Evolutionary conservation across 30 jellyfish, hydroid and myxozoan species (phyloP).

Genomic region (Aurelia sp.): DNA sequence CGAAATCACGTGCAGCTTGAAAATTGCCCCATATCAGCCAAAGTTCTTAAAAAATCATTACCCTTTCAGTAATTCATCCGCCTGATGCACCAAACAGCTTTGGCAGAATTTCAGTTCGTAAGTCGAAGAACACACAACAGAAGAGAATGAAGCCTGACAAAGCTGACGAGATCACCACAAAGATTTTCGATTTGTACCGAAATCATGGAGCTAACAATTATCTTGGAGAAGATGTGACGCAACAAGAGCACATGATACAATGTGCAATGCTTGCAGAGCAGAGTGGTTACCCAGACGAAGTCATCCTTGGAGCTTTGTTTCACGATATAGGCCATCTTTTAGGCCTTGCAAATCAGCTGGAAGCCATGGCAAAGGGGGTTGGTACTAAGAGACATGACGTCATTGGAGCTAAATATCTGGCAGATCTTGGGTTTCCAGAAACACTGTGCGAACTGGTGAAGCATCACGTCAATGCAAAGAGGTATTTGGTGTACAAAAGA

Average conservation of each 20-base stretch:
- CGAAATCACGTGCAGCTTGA: too few species aligned
- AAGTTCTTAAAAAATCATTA: neutral
- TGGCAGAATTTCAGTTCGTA: neutral
- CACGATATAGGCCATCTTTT: slow-evolving; percentile 82
- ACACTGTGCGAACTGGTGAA: slow-evolving; percentile 63
- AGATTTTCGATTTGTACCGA: slow-evolving; percentile 41
- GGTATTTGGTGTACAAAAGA: slow-evolving; percentile 45
- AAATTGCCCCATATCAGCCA: neutral
- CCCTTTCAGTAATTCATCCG: neutral
- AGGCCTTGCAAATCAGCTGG: slow-evolving; percentile 58
- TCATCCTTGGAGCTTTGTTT: slow-evolving; percentile 69
- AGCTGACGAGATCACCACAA: slow-evolving; percentile 25
- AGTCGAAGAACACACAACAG: neutral
- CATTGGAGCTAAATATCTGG: slow-evolving; percentile 64
- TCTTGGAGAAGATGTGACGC: slow-evolving; percentile 68
- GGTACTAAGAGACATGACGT: slow-evolving; percentile 74
- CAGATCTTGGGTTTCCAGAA: slow-evolving; percentile 62
- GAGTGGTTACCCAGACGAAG: slow-evolving; percentile 68
- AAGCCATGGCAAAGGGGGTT: slow-evolving; percentile 65
- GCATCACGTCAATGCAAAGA: slow-evolving; percentile 76
- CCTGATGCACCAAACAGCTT: neutral
- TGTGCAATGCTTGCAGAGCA: slow-evolving; percentile 86
- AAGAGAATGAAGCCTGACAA: slow-evolving; percentile 41
- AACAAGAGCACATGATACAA: slow-evolving; percentile 76
- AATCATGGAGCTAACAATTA: slow-evolving; percentile 61